Evolutionary conservation across 2,113 vertebrate species (phyloP).

Genomic region (Lasiurus borealis): DNA sequence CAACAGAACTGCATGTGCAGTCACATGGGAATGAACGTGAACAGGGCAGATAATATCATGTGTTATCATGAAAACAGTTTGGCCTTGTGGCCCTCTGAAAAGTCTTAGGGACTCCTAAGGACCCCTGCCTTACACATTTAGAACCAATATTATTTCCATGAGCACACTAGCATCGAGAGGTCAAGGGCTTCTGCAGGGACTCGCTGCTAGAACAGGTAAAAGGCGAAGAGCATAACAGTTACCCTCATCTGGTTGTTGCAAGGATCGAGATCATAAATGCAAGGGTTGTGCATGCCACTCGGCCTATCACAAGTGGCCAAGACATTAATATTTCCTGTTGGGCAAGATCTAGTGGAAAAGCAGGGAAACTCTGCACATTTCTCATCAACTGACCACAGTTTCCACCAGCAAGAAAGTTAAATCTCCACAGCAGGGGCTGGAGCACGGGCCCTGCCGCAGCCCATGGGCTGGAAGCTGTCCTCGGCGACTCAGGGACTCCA

Average conservation of each 20-base stretch:
- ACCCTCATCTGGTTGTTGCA: not conserved
- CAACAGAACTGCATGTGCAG: not conserved
- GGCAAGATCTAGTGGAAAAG: not conserved
- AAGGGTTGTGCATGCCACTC: rapidly evolving
- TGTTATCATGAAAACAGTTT: not conserved
- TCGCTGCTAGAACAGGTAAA: not conserved
- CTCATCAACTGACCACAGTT: not conserved
- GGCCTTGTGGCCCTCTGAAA: not conserved
- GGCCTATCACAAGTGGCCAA: not conserved
- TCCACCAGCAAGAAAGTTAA: not conserved
- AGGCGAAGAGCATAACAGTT: not conserved
- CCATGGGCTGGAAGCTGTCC: not conserved
- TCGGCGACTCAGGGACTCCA: not conserved
- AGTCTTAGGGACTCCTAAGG: not conserved
- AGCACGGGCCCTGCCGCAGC: too few relatives aligned
- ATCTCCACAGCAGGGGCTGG: not conserved
- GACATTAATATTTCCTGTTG: not conserved
- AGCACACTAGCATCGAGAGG: not conserved
- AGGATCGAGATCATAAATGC: not conserved
- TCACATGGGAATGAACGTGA: not conserved
- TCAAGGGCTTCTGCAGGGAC: not conserved
- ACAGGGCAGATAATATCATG: not conserved
- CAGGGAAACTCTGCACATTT: not conserved
- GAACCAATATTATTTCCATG: not conserved
- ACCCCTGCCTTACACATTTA: not conserved